phyloP scores from a whole-genome alignment of 2,113 vertebrate species.

The Melanerpes formicivorus region DNA sequence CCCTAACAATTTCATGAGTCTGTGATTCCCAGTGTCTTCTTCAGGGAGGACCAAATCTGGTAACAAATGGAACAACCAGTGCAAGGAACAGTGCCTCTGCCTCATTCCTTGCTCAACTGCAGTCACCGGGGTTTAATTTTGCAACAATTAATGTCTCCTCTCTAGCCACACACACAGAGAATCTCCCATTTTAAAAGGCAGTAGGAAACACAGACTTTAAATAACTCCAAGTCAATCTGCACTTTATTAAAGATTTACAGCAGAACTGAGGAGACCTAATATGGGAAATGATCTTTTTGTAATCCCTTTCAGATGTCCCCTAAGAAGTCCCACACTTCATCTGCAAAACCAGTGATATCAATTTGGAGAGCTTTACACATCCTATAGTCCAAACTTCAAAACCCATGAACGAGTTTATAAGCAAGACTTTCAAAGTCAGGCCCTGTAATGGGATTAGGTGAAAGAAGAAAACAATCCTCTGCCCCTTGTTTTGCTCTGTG shows the following conservation, averaged over 20 bases:
- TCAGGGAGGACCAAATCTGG: conserved; percentile 28
- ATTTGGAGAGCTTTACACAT: not conserved
- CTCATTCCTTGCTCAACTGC: not conserved
- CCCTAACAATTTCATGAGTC: too few relatives aligned
- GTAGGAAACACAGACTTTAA: not conserved
- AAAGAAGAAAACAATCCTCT: not conserved
- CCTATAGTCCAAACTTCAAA: not conserved
- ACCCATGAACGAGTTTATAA: rapidly evolving
- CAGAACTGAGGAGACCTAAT: not conserved
- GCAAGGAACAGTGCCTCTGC: not conserved
- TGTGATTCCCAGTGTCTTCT: not conserved
- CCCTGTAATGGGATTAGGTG: not conserved
- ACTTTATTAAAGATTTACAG: not conserved
- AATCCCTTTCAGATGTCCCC: not conserved
- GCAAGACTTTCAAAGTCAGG: not conserved
- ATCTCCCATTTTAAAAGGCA: not conserved
- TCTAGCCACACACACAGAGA: not conserved
- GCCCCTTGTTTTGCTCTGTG: not conserved
- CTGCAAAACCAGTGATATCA: not conserved
- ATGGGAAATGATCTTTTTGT: not conserved
- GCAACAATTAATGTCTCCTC: not conserved
- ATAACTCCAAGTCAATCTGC: not conserved
- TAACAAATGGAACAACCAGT: conserved; percentile 36
- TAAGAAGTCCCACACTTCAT: not conserved
- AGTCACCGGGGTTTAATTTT: not conserved